Percentiles rank a stretch among this genome's conserved stretches.
Evolutionary conservation across 2,113 vertebrate species (phyloP).

Genomic region (Chaetura pelagica): DNA sequence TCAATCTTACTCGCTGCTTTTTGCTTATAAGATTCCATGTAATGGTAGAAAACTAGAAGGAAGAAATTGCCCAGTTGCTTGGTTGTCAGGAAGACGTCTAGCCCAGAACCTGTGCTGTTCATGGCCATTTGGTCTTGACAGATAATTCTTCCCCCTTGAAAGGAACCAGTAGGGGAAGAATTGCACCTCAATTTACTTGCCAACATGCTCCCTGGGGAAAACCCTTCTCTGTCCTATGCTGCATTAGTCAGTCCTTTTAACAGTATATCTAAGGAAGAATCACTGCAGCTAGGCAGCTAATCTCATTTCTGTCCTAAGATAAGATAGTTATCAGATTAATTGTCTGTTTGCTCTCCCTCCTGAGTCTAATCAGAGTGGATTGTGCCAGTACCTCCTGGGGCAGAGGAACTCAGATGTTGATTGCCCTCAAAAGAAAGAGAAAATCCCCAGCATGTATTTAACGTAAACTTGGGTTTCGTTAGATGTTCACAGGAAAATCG

Average conservation of each 20-base stretch:
- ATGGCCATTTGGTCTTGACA: neutral
- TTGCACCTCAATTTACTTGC: neutral
- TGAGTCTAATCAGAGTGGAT: slow-evolving; percentile 26
- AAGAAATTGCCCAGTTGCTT: neutral
- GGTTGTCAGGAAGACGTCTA: neutral
- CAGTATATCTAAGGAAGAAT: neutral
- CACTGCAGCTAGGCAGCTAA: neutral
- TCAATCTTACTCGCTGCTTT: neutral
- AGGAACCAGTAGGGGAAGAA: neutral
- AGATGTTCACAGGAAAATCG: neutral
- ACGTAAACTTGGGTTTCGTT: slow-evolving; percentile 25
- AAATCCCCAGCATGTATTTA: slow-evolving; percentile 17
- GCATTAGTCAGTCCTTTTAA: neutral
- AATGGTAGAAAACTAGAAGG: neutral
- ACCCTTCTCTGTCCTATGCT: neutral
- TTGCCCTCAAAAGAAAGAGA: slow-evolving; percentile 34
- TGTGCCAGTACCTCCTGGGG: slow-evolving; percentile 28
- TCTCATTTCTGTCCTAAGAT: slow-evolving; percentile 49
- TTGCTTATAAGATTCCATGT: neutral
- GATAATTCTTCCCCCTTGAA: neutral
- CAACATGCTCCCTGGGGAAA: neutral
- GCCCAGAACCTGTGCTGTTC: neutral
- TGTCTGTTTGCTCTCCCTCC: slow-evolving; percentile 40
- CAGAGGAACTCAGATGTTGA: slow-evolving; percentile 6
- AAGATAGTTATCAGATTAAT: slow-evolving; percentile 48